A percentile compares a stretch with the other conserved stretches of the same genome.
These are phyloP conservation scores for Crocidura indochinensis DNA, from an alignment of 2,797 vertebrate genomes.

Conservation along the genomic window DNA sequence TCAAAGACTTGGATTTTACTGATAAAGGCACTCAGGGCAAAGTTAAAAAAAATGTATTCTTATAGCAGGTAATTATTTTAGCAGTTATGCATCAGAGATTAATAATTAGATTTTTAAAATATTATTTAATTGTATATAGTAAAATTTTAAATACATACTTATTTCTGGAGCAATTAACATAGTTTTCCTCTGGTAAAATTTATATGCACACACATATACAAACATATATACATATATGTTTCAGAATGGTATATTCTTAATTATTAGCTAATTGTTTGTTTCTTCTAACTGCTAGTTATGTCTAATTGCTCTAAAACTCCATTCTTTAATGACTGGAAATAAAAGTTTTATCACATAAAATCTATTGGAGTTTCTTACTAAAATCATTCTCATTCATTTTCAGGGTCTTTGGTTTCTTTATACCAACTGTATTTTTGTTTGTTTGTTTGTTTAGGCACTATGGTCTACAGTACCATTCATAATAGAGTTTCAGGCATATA, in stretches of 20 bases:
- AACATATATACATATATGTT: neutral
- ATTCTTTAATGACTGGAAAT: neutral
- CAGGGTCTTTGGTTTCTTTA: too few relatives aligned
- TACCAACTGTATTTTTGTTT: too few relatives aligned
- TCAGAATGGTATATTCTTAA: constrained; percentile 27
- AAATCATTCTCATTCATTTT: too few relatives aligned
- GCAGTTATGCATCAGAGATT: neutral
- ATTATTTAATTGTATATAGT: constrained; percentile 11
- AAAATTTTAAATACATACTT: neutral
- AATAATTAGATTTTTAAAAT: constrained; percentile 35
- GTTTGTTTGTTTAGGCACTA: too few relatives aligned
- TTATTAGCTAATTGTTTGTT: constrained; percentile 27
- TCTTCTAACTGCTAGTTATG: constrained; percentile 43
- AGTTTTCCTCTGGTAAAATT: constrained; percentile 9
- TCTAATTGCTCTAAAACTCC: constrained; percentile 44
- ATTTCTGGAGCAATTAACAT: neutral
- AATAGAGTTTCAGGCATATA: too few relatives aligned
- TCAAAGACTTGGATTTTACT: constrained; percentile 65
- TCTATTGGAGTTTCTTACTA: neutral
- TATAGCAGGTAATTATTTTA: constrained; percentile 36
- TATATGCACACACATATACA: neutral
- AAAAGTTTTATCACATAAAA: neutral
- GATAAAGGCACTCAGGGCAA: constrained; percentile 53
- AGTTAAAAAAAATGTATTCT: constrained; percentile 12
- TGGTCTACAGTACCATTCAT: too few relatives aligned